Evolutionary conservation across 2,113 vertebrate species (phyloP).

Genomic region (Toxotes jaculatrix): DNA sequence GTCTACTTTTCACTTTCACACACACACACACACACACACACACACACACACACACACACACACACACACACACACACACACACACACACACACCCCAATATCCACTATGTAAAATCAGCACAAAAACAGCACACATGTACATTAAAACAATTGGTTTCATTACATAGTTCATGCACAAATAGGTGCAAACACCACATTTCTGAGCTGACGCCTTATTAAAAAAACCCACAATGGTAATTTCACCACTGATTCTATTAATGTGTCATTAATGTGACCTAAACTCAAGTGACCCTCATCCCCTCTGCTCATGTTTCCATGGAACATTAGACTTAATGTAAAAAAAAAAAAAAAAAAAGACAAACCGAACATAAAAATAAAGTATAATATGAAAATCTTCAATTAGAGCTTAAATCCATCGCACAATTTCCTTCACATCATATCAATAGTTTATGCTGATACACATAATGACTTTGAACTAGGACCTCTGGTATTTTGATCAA

Average conservation of each 20-base stretch:
- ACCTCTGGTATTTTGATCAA: no score
- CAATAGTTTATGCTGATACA: no score
- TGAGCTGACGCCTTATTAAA: background rate
- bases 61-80: conserved; percentile 1
- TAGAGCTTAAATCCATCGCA: no score
- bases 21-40: conserved; percentile 7
- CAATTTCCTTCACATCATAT: no score
- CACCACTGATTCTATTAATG: background rate
- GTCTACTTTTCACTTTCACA: conserved; percentile 21
- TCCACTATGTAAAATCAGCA: conserved; percentile 52
- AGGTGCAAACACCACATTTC: conserved; percentile 28
- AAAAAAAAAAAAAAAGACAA: no score
- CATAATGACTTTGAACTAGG: no score
- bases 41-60: conserved; percentile 18
- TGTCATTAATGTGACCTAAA: background rate
- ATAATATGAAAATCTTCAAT: no score
- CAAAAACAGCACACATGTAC: conserved; percentile 33
- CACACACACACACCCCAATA: background rate
- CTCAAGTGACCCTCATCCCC: background rate
- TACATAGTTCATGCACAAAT: conserved; percentile 15
- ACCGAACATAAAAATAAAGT: no score
- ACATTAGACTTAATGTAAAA: no score
- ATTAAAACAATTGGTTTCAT: conserved; percentile 30
- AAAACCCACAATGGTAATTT: background rate
- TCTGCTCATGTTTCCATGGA: background rate